phyloP scores from a whole-genome alignment of 2,888 invertebrate species.

The Andricus quercusramuli region DNA sequence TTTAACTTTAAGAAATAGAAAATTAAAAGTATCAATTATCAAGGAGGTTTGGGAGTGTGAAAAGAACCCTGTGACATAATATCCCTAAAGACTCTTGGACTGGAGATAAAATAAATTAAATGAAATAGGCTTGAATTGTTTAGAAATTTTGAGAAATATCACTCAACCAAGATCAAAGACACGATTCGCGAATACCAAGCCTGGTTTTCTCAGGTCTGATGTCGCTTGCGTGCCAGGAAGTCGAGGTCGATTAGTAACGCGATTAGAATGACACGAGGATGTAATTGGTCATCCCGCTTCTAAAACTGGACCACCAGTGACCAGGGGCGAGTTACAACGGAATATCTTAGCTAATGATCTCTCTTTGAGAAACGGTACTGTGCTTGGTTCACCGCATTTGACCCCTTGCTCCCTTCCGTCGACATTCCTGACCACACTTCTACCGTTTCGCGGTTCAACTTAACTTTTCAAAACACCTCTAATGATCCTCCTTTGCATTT shows the following conservation, averaged over 20 bases:
- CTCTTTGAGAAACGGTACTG: slow-evolving; percentile 47
- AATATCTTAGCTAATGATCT: slow-evolving; percentile 55
- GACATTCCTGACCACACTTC: slow-evolving; percentile 53
- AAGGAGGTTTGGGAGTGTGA: too few relatives aligned
- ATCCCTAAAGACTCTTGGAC: background rate
- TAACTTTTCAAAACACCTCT: slow-evolving; percentile 22
- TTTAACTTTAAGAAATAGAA: too few relatives aligned
- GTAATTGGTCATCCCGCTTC: slow-evolving; percentile 39
- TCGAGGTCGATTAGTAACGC: slow-evolving; percentile 39
- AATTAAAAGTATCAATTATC: too few relatives aligned
- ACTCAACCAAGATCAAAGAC: background rate
- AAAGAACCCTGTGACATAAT: background rate
- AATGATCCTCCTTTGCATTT: slow-evolving; percentile 28
- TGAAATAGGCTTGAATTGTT: background rate
- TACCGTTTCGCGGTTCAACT: slow-evolving; percentile 50
- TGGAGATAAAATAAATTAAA: background rate
- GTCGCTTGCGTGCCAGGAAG: slow-evolving; percentile 34
- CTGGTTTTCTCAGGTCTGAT: background rate
- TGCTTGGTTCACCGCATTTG: slow-evolving; percentile 52
- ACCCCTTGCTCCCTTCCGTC: slow-evolving; percentile 57
- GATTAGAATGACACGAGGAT: slow-evolving; percentile 39
- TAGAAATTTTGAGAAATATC: background rate
- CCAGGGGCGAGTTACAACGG: slow-evolving; percentile 44
- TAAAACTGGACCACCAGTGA: slow-evolving; percentile 43
- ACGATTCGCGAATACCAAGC: slow-evolving; percentile 1